Percentiles rank a stretch among this genome's conserved stretches.
phyloP scores from a whole-genome alignment of 2,797 vertebrate species.

The Girardinus metallicus region DNA sequence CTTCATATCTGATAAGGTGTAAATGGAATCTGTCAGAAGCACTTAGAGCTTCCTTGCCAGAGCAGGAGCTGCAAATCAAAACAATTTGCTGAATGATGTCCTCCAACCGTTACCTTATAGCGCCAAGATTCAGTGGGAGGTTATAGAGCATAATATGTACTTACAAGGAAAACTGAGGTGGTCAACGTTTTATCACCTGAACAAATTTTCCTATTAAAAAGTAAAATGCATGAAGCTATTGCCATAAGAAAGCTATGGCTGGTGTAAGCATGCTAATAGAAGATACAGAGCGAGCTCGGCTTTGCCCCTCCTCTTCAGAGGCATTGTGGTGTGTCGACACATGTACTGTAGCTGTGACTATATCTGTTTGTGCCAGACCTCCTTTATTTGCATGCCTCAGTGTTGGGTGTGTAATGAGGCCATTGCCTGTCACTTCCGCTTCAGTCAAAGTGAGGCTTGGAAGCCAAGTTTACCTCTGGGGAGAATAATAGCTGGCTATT shows the following conservation, averaged over 20 bases:
- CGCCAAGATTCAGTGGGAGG: conserved; percentile 27
- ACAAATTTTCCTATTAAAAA: conserved; percentile 46
- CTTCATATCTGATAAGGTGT: conserved; percentile 64
- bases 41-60: conserved; percentile 58
- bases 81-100: conserved; percentile 58
- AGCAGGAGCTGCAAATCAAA: conserved; percentile 74
- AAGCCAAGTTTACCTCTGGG: conserved; percentile 72
- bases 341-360: conserved; percentile 13
- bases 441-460: conserved; percentile 63
- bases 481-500: conserved; percentile 73
- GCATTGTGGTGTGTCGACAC: conserved; percentile 14
- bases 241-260: neutral
- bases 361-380: conserved; percentile 52
- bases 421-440: conserved; percentile 71
- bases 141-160: conserved; percentile 52
- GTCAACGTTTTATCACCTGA: conserved; percentile 31
- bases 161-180: conserved; percentile 35
- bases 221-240: conserved; percentile 29
- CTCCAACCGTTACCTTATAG: conserved; percentile 58
- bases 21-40: conserved; percentile 71
- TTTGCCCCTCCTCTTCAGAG: conserved; percentile 9
- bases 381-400: conserved; percentile 54
- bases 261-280: conserved; percentile 13
- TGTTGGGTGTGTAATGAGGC: conserved; percentile 67
- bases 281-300: conserved; percentile 32